Percentiles rank a stretch among this genome's conserved stretches.
Evolutionary conservation across 2,888 invertebrate genomes (phyloP).

Genomic region (Dicranocentrus wangi): DNA sequence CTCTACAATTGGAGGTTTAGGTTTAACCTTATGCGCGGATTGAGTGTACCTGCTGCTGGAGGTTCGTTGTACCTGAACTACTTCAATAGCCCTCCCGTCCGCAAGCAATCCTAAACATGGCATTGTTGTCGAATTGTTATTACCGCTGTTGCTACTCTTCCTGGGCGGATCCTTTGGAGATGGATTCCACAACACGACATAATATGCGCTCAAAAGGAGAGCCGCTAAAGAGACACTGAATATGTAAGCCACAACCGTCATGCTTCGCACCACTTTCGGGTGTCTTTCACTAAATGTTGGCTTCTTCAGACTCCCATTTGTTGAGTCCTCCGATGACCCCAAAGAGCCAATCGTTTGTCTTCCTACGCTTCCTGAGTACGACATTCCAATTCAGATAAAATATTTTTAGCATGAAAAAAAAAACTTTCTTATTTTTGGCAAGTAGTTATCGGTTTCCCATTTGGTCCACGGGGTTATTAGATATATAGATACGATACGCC

Average conservation of each 20-base stretch:
- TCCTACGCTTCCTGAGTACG: constrained; percentile 61
- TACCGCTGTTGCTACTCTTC: no score
- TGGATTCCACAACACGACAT: constrained; percentile 77
- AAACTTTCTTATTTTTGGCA: background rate
- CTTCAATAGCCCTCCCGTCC: no score
- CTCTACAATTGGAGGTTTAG: no score
- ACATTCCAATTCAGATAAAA: constrained; percentile 41
- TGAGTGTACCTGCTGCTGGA: background rate
- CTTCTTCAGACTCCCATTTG: constrained; percentile 56
- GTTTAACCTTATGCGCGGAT: background rate
- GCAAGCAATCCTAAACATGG: no score
- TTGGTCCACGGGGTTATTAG: background rate
- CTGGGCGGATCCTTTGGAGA: no score
- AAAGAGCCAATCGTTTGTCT: constrained; percentile 57
- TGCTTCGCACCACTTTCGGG: constrained; percentile 76
- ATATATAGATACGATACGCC: background rate
- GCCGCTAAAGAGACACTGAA: constrained; percentile 77
- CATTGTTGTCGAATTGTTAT: background rate
- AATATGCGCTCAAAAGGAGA: constrained; percentile 77
- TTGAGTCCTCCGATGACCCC: constrained; percentile 55
- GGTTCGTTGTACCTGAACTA: no score
- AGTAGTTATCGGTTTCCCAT: background rate
- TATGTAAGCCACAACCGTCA: constrained; percentile 77
- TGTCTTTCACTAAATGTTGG: constrained; percentile 66
- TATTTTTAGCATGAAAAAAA: constrained; percentile 9